Evolutionary conservation across 2,797 vertebrate species (phyloP), one percentile per base, ranked within the genome.

Genomic region (Hippoglossus hippoglossus): DNA sequence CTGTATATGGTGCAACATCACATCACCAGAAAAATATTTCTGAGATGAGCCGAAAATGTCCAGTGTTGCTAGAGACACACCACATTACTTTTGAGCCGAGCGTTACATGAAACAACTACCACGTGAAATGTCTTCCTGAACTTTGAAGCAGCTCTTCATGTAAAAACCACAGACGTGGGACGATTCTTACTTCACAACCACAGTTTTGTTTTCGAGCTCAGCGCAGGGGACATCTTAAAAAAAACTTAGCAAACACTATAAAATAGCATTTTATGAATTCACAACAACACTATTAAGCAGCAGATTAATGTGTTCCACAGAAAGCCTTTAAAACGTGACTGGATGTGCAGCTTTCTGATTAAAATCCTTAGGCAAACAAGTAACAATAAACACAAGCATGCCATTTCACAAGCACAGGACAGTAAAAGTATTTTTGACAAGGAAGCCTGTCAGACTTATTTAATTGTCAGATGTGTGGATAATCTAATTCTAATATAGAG

Each of bases 361-460:
- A 77, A 90, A 90, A 85, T 85, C 83, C 83, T 80, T 71, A 31
- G 69, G 80, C 80, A 84, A 87, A 87, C 82, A 87, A 90, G 84
- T 77, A 79, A 83, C 82, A 85, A 79, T 81, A 84, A 83, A 85
- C 78, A 82, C 82, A 64, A 74, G 73, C 75, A 84, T 77, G 65
- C 53, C 60, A 68, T 55, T 76, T 76, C 67, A 82, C 85, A 77
- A 81, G 75, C 79, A 62, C 70, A 86, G 69, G 74, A 80, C 65
- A 73, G 79, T 85, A 71, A 64, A 86, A 85, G 71, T 77, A 67
- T 76, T 82, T 85, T 75, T 89, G 85, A 87, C 87, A 87, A 82
- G 83, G 86, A 87, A 93, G 86, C 86, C 88, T 91, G 85, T 82
- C 89, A 73, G 79, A 83, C 76, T 75, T 34, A 21, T 39, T 58